Evolutionary conservation across 2,888 invertebrate species (phyloP).

Genomic region (Chalcis sispes): DNA sequence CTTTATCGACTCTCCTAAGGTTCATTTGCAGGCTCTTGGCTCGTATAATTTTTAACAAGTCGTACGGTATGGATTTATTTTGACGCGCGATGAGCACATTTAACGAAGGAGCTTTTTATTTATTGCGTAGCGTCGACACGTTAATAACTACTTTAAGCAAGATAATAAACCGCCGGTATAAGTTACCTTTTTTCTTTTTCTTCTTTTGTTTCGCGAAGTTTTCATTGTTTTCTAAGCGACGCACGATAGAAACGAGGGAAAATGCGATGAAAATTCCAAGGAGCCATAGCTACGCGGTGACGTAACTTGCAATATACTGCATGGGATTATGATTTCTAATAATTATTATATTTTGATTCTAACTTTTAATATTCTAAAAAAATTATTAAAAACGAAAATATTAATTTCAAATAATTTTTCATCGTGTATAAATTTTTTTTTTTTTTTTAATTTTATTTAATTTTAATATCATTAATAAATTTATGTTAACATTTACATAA

Average conservation of each 20-base stretch:
- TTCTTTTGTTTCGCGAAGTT: background rate
- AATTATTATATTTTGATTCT: no score
- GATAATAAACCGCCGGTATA: background rate
- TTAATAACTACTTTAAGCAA: conserved; percentile 37
- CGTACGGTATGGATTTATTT: conserved; percentile 36
- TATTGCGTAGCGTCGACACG: background rate
- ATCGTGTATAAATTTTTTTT: no score
- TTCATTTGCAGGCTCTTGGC: conserved; percentile 39
- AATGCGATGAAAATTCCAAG: conserved; percentile 4
- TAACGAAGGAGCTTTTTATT: no score
- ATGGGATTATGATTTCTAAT: no score
- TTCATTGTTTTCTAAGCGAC: conserved; percentile 15
- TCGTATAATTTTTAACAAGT: conserved; percentile 39
- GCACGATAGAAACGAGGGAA: background rate
- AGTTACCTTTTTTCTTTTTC: conserved; percentile 20
- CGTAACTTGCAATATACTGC: background rate
- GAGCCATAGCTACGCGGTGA: background rate
- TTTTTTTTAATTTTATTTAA: no score
- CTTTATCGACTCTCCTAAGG: conserved; percentile 38
- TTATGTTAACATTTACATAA: no score
- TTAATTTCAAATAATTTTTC: no score
- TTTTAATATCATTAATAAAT: no score
- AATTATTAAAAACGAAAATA: no score
- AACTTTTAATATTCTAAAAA: no score
- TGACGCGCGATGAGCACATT: conserved; percentile 11